Conservation (phyloP, 2,888 invertebrate genomes). For the Megaustenia siamemsis region DNA sequence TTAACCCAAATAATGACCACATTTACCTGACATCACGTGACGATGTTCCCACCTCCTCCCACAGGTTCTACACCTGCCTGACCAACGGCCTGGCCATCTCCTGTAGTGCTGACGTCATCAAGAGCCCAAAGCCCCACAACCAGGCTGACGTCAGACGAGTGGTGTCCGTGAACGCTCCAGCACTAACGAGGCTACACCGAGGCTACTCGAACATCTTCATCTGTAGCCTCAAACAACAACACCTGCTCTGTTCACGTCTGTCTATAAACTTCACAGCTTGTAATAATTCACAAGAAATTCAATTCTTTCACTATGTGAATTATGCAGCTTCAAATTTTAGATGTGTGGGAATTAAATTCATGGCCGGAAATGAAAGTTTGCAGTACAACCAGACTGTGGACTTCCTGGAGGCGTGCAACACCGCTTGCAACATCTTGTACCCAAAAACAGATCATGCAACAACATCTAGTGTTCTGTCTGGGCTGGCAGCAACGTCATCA, state of each 20-base stretch:
- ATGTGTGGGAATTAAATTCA: not conserved
- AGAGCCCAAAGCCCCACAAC: not conserved
- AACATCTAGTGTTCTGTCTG: too few species aligned
- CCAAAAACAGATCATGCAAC: not conserved
- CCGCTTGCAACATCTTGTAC: not conserved
- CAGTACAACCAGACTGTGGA: not conserved
- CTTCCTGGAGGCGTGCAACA: not conserved
- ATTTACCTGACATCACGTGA: not conserved
- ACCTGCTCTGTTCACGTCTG: not conserved
- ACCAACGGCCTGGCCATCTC: not conserved
- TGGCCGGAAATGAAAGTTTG: not conserved
- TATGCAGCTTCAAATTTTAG: not conserved
- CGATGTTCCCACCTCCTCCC: not conserved
- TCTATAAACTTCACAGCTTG: not conserved
- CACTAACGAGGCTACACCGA: not conserved
- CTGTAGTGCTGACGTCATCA: not conserved
- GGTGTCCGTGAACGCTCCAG: not conserved
- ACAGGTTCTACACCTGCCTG: constrained; percentile 1
- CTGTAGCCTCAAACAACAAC: not conserved
- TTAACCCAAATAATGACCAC: too few species aligned
- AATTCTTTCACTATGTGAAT: not conserved
- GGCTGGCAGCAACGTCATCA: not conserved
- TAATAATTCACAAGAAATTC: not conserved
- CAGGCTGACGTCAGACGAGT: not conserved
- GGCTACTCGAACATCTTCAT: not conserved